Conservation (phyloP, 2,888 invertebrate genomes). For the Gerosis bhagava region DNA sequence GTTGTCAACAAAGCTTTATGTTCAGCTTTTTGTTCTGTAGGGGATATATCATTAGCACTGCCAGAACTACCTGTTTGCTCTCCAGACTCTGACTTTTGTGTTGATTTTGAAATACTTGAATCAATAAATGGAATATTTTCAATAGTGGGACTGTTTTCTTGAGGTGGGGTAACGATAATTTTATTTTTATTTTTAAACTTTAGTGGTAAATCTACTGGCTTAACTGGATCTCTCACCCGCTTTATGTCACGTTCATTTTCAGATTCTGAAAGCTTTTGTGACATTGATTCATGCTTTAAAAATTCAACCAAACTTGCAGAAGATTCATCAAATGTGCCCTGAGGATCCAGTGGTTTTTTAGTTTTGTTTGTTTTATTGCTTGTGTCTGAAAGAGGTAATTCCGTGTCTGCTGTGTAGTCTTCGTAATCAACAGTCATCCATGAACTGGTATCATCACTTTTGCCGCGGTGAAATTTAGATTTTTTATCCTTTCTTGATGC, state of each 20-base stretch:
- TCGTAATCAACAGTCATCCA: conserved; percentile 87
- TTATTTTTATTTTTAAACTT: conserved; percentile 81
- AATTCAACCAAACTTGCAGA: conserved; percentile 78
- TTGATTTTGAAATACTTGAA: conserved; percentile 62
- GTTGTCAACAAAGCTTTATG: conserved; percentile 66
- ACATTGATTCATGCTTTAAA: conserved; percentile 68
- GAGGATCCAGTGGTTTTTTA: conserved; percentile 68
- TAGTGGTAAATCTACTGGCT: conserved; percentile 58
- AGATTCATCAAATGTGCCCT: conserved; percentile 83
- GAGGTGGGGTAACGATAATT: conserved; percentile 83
- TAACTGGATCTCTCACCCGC: conserved; percentile 46
- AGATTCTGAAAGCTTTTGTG: conserved; percentile 63
- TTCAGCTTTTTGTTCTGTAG: conserved; percentile 63
- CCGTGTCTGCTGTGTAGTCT: conserved; percentile 84
- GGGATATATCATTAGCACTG: conserved; percentile 65
- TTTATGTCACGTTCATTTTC: conserved; percentile 67
- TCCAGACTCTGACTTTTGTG: conserved; percentile 65
- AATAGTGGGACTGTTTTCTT: conserved; percentile 82
- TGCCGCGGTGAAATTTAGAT: conserved; percentile 66
- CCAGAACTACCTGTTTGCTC: conserved; percentile 73
- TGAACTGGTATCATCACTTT: conserved; percentile 86
- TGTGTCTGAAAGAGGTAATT: conserved; percentile 78
- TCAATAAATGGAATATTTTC: conserved; percentile 79
- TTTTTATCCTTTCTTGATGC: conserved; percentile 52
- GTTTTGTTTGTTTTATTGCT: conserved; percentile 48